A percentile compares a stretch with the other conserved stretches of the same genome.
Conservation (phyloP, 2,888 invertebrate species). For the Ormyrus thymus region DNA sequence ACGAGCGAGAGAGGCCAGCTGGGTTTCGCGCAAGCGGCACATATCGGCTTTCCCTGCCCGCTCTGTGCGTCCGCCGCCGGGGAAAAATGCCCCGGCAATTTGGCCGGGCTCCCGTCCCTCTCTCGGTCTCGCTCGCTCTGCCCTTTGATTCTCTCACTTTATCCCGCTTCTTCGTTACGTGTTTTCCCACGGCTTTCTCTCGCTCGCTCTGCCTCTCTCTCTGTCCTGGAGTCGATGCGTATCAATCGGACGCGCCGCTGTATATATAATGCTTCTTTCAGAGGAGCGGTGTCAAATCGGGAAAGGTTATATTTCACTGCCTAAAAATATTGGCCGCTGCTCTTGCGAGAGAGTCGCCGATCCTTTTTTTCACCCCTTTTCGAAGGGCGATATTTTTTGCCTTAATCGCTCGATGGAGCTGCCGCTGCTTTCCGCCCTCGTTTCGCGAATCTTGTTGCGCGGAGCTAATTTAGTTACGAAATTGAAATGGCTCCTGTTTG, state of each 20-base stretch:
- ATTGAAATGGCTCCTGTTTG: too few relatives aligned
- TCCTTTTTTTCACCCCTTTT: too few relatives aligned
- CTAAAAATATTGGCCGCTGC: neutral
- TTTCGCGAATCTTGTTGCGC: too few relatives aligned
- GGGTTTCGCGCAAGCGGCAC: neutral
- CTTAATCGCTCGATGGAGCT: too few relatives aligned
- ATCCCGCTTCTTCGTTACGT: too few relatives aligned
- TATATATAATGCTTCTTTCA: slow-evolving; percentile 21
- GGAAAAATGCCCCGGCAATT: slow-evolving; percentile 25
- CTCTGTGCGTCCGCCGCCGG: neutral
- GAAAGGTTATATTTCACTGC: neutral
- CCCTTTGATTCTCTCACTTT: too few relatives aligned
- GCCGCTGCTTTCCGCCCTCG: too few relatives aligned
- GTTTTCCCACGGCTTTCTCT: neutral
- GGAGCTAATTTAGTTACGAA: too few relatives aligned
- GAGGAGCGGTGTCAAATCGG: neutral
- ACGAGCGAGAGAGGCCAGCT: too few relatives aligned
- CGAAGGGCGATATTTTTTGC: too few relatives aligned
- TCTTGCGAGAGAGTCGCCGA: too few relatives aligned
- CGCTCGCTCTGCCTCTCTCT: neutral
- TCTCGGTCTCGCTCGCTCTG: neutral
- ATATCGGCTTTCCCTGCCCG: slow-evolving; percentile 21
- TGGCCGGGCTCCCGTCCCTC: neutral
- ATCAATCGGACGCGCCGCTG: slow-evolving; percentile 8
- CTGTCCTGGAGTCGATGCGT: neutral